Evolutionary conservation across 2,113 vertebrate genomes (phyloP), one percentile per base, ranked within the genome.

Genomic region (Theropithecus gelada): DNA sequence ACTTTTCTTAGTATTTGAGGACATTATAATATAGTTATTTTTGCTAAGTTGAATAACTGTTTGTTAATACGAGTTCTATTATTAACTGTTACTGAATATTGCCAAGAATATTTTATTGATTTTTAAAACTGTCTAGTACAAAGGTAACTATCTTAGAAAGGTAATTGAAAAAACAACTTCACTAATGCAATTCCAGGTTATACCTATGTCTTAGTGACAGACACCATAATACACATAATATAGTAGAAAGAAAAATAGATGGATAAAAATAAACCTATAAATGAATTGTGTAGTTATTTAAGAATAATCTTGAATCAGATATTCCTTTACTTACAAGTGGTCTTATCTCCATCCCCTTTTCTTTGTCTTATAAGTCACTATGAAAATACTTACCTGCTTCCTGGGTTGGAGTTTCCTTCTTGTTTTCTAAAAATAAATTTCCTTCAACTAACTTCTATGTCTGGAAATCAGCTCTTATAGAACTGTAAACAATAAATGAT

Each of bases 131-230:
- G 55, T 79, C 64, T 68, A 78, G 30, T 95, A 97, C 35, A 92
- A 86, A 94, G 35, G 35, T 78, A 97, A 97, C 94, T 97, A 88
- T 93, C 50, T 84, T 88, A 93, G 80, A 86, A 93, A 94, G 25
- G 72, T 95, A 97, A 97, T 57, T 95, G 93, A 96, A 92, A 96
- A 95, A 89, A 52, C 40, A 95, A 93, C 79, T 88, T 95, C 66
- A 93, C 83, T 95, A 96, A 93, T 86, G n/a, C 27, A 92, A 76
- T 88, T 95, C 50, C 14, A 94, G 50, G 23, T 93, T 94, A 73
- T 32, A 93, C 95, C 93, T 97, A 64, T 86, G 27, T 94, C 83
- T 96, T 85, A 93, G 79, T 94, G 86, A 94, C 73, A 96, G 79
- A 68, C 22, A 95, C 23, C 32, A 92, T 61, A 96, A 82, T 91